A percentile compares a stretch with the other conserved stretches of the same genome.
Conservation (phyloP, 2,113 vertebrate genomes). For the Psammodynastes pulverulentus region DNA sequence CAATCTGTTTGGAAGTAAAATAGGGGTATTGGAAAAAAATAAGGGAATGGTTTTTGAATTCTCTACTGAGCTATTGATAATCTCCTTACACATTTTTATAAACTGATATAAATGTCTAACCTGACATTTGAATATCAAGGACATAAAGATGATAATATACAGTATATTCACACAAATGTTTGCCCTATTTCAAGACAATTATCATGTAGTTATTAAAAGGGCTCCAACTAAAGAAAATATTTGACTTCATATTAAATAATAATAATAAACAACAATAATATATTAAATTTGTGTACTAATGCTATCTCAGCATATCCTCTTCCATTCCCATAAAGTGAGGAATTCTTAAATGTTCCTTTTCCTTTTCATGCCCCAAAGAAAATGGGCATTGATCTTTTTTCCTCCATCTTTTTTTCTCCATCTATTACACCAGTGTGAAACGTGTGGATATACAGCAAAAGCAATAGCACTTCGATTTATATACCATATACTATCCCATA, state of each 20-base stretch:
- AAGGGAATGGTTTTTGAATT: background rate
- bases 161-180: background rate
- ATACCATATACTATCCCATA: background rate
- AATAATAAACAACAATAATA: background rate
- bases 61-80: background rate
- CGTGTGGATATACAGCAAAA: background rate
- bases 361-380: background rate
- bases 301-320: background rate
- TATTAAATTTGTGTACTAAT: background rate
- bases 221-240: background rate
- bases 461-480: background rate
- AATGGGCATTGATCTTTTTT: background rate
- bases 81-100: background rate
- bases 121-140: background rate
- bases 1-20: background rate
- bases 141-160: background rate
- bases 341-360: background rate
- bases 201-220: background rate
- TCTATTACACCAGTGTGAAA: background rate
- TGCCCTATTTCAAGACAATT: background rate
- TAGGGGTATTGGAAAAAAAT: background rate
- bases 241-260: background rate
- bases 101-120: background rate
- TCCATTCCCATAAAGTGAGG: background rate
- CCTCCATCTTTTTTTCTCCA: too few relatives aligned